Evolutionary conservation across 2,113 vertebrate species (phyloP), one percentile per base, ranked within the genome.

Genomic region (Gymnorhina tibicen): DNA sequence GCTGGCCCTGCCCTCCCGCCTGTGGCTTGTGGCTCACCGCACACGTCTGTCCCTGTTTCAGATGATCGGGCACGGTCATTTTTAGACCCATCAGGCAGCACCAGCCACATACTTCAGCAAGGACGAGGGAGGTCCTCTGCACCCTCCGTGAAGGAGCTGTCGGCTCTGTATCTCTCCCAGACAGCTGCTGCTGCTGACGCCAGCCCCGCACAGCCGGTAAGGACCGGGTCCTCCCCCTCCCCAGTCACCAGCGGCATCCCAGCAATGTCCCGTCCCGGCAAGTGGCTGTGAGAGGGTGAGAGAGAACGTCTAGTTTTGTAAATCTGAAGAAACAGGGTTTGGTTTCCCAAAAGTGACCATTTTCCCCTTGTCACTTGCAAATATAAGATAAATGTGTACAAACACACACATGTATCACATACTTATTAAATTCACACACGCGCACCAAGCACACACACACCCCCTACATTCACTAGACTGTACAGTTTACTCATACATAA

Each of bases 111-210:
- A 46, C 74, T 64, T 63, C 80, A 41, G 68, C 97, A 78, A 97
- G 92, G 91, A 92, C 96, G 47, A 92, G 96, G 97, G 87, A 96
- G 87, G 69, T 55, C 91, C 69, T 95, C 95, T 49, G 67, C 58
- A 1, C 91, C 82, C 79, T 98, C 98, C 1, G 98, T 98, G 95
- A 98, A 98, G 98, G 98, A 98, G 92, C 97, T 97, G 96, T 98
- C 98, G 3, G 97, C 97, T 91, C 96, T 92, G 85, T 98, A 98
- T 97, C 98, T 98, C 79, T 98, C 97, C 30, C 97, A 96, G 96
- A 91, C 98, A 97, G 97, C 98, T 97, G 97, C 98, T 64, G 96
- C 89, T 97, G 96, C 91, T 96, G 82, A 77, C 55, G 8, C 87
- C 75, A 33, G 81, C 85, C 76, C 67, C 16, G 3, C 85, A 7